Evolutionary conservation across 2,888 invertebrate species (phyloP).

Genomic region (Heliothis peltigera): DNA sequence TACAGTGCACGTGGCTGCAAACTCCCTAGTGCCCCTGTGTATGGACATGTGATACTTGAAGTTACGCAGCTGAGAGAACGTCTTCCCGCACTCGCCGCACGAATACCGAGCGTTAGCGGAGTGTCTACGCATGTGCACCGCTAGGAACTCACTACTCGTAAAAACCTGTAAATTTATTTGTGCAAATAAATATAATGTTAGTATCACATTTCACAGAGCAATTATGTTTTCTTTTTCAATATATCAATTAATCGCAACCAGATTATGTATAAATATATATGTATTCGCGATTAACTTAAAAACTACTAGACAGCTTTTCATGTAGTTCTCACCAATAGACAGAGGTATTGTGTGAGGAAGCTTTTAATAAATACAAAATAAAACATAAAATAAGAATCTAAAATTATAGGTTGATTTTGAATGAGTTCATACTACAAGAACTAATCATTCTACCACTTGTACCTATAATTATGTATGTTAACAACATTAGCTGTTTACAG

Average conservation of each 20-base stretch:
- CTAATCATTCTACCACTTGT: too few relatives aligned
- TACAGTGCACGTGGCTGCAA: slow-evolving; percentile 91
- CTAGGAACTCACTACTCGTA: slow-evolving; percentile 66
- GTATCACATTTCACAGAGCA: too few relatives aligned
- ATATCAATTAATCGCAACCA: too few relatives aligned
- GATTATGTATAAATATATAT: too few relatives aligned
- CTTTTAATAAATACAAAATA: background rate
- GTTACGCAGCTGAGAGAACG: slow-evolving; percentile 95
- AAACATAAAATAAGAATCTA: too few relatives aligned
- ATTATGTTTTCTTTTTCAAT: too few relatives aligned
- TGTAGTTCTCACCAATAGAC: too few relatives aligned
- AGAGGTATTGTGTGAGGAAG: background rate
- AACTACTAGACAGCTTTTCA: background rate
- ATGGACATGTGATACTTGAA: slow-evolving; percentile 95
- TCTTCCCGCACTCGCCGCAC: slow-evolving; percentile 94
- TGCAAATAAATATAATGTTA: too few relatives aligned
- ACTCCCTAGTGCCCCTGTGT: slow-evolving; percentile 95
- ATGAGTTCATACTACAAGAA: too few relatives aligned
- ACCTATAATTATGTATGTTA: slow-evolving; percentile 13
- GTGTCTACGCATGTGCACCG: slow-evolving; percentile 71
- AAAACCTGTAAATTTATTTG: slow-evolving; percentile 69
- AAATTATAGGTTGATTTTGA: too few relatives aligned
- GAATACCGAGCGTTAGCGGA: slow-evolving; percentile 87
- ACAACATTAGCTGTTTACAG: slow-evolving; percentile 19
- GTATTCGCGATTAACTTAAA: too few relatives aligned